Evolutionary conservation across 2,888 invertebrate genomes (phyloP).

Genomic region (Rhagonycha lutea): DNA sequence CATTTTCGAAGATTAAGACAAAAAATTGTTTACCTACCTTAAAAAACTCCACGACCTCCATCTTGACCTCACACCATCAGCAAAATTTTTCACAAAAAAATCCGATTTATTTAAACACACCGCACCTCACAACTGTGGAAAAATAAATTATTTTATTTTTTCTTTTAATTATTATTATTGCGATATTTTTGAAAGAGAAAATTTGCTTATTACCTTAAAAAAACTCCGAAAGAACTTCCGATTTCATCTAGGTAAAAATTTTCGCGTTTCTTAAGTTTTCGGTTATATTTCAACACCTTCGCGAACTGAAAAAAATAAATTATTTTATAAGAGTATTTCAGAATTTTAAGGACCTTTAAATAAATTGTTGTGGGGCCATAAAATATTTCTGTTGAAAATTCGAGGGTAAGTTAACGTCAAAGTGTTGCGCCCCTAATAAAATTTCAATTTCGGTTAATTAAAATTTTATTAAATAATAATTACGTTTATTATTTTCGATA

Average conservation of each 20-base stretch:
- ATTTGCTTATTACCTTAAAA: too few species aligned
- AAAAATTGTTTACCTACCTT: neutral
- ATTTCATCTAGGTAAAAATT: too few species aligned
- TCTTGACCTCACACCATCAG: neutral
- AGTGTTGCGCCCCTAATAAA: neutral
- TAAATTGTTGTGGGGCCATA: too few species aligned
- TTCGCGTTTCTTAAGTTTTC: too few species aligned
- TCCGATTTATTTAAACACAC: too few species aligned
- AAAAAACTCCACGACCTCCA: neutral
- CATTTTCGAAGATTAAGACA: neutral
- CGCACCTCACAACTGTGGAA: neutral
- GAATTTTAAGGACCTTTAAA: too few species aligned
- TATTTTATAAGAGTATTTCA: too few species aligned
- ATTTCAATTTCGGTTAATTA: conserved; percentile 1
- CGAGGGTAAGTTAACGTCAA: neutral
- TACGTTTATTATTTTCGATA: conserved; percentile 13
- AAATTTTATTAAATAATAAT: conserved; percentile 13
- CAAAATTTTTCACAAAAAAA: neutral
- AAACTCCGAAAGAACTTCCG: too few species aligned
- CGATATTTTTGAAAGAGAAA: too few species aligned
- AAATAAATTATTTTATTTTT: neutral
- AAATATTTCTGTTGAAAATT: neutral
- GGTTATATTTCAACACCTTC: too few species aligned
- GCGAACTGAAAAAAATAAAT: too few species aligned
- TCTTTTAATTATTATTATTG: neutral